phyloP scores from a whole-genome alignment of 2,888 invertebrate genomes.

The Campoplex capitator region DNA sequence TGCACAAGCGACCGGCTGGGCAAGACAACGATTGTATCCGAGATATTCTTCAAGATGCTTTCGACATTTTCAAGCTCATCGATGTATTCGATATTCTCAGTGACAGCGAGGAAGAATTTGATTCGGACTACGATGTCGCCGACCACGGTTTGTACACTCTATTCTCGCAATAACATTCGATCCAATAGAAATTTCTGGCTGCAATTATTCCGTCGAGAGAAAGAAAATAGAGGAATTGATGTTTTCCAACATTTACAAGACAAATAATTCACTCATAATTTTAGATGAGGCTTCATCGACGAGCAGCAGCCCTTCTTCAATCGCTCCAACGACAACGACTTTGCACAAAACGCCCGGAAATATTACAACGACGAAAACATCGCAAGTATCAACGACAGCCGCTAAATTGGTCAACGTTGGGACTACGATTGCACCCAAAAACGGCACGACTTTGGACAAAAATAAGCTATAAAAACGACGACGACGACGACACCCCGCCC shows the following conservation, averaged over 20 bases:
- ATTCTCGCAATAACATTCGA: neutral
- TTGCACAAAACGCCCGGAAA: neutral
- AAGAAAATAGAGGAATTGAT: neutral
- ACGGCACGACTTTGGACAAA: neutral
- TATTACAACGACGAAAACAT: neutral
- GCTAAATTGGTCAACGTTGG: neutral
- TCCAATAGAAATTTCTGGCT: too few species aligned
- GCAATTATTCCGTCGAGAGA: neutral
- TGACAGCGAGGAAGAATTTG: slow-evolving; percentile 74
- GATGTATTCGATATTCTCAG: slow-evolving; percentile 69
- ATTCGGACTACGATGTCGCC: slow-evolving; percentile 65
- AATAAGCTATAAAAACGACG: neutral
- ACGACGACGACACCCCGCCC: too few species aligned
- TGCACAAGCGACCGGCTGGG: too few species aligned
- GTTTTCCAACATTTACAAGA: too few species aligned
- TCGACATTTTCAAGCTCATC: slow-evolving; percentile 58
- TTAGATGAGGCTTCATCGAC: neutral
- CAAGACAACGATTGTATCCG: slow-evolving; percentile 2
- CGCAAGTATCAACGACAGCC: neutral
- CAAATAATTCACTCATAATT: neutral
- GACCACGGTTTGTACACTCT: slow-evolving; percentile 51
- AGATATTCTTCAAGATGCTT: slow-evolving; percentile 45
- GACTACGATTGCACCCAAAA: neutral
- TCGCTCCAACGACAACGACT: neutral
- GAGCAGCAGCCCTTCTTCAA: neutral